Conservation (phyloP, 2,888 invertebrate species). For the Pollenia labialis region DNA sequence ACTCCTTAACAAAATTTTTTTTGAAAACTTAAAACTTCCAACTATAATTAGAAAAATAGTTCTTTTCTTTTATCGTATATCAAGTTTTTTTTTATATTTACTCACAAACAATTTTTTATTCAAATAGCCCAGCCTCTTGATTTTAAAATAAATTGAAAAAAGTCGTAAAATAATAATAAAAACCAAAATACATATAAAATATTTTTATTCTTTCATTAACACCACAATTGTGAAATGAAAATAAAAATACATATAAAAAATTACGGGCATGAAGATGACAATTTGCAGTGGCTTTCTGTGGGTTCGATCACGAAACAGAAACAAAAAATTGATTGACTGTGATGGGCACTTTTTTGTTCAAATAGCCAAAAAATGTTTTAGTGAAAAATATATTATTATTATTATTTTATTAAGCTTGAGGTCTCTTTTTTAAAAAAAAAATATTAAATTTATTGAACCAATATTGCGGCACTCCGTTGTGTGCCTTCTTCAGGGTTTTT, state of each 20-base stretch:
- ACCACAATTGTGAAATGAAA: not conserved
- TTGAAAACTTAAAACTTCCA: too few species aligned
- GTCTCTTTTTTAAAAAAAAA: too few species aligned
- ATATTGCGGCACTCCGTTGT: too few species aligned
- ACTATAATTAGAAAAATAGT: too few species aligned
- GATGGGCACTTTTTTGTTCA: not conserved
- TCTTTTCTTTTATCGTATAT: not conserved
- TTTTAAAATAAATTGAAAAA: not conserved
- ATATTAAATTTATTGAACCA: too few species aligned
- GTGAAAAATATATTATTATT: too few species aligned
- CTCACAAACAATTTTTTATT: not conserved
- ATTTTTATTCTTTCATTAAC: slow-evolving; percentile 28
- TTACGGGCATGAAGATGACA: not conserved
- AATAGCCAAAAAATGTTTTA: too few species aligned
- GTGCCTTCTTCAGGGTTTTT: too few species aligned
- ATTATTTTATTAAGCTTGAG: too few species aligned
- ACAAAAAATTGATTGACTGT: not conserved
- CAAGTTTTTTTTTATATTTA: not conserved
- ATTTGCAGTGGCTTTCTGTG: not conserved
- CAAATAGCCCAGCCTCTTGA: not conserved
- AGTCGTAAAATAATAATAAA: not conserved
- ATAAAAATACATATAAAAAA: slow-evolving; percentile 18
- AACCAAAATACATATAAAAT: not conserved
- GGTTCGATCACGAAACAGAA: not conserved
- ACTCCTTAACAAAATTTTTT: too few species aligned